phyloP scores from a whole-genome alignment of 2,113 vertebrate genomes.

The Rhinolophus ferrumequinum region DNA sequence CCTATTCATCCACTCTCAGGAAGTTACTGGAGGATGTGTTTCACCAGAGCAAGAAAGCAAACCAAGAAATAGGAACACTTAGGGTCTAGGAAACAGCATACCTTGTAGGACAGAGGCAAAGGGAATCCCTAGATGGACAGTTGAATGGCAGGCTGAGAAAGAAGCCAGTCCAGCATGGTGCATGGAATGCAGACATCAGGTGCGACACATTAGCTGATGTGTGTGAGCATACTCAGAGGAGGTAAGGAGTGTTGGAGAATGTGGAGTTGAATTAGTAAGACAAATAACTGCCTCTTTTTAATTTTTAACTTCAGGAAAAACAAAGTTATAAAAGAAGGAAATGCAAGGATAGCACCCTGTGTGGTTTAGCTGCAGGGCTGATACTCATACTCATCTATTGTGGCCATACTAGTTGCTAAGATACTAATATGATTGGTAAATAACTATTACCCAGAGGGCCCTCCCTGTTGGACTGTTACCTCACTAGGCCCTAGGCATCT shows the following conservation, averaged over 20 bases:
- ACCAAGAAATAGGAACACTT: background rate
- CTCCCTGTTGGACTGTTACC: background rate
- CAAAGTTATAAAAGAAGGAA: background rate
- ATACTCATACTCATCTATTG: background rate
- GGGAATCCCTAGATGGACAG: background rate
- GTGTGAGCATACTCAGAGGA: background rate
- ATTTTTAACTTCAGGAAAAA: constrained; percentile 4
- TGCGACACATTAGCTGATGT: background rate
- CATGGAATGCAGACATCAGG: background rate
- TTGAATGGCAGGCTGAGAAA: background rate
- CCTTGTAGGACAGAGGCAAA: background rate
- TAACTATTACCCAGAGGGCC: background rate
- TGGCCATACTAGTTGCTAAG: background rate
- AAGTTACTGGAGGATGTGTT: background rate
- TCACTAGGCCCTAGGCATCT: background rate
- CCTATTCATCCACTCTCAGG: background rate
- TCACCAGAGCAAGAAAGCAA: background rate
- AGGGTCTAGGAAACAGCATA: background rate
- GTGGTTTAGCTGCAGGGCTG: background rate
- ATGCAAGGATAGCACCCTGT: background rate
- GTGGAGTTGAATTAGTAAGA: background rate
- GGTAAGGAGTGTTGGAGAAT: background rate
- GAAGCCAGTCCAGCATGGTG: background rate
- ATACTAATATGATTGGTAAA: background rate
- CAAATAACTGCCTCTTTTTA: background rate